A percentile compares a stretch with the other conserved stretches of the same genome.
These are phyloP conservation scores for Heliconius hortense DNA, from an alignment of 2,888 invertebrate species.

Conservation along the genomic window DNA sequence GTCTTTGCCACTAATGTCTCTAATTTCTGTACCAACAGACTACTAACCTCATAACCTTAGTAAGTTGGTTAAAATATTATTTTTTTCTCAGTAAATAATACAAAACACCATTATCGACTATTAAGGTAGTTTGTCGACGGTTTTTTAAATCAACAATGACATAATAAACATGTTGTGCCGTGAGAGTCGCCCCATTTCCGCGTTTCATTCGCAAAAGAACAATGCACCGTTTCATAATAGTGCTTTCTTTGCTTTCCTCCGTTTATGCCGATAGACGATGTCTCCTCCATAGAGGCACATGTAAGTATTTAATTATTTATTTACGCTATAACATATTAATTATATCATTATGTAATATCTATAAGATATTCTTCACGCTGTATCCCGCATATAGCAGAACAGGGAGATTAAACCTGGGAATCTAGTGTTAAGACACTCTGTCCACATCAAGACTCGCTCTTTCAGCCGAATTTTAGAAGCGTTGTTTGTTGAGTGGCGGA, in stretches of 20 bases:
- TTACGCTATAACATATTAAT: not conserved
- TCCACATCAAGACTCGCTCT: no score
- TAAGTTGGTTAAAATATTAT: no score
- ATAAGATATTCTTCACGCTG: no score
- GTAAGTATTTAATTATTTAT: constrained; percentile 50
- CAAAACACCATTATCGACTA: not conserved
- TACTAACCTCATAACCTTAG: no score
- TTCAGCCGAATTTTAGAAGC: no score
- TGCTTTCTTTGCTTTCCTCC: constrained; percentile 47
- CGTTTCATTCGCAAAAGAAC: constrained; percentile 44
- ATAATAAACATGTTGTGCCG: constrained; percentile 38
- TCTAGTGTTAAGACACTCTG: no score
- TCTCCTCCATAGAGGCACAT: constrained; percentile 51
- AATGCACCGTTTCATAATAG: constrained; percentile 50
- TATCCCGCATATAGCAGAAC: no score
- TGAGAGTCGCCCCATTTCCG: constrained; percentile 48
- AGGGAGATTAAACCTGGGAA: no score
- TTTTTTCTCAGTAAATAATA: not conserved
- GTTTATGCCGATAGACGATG: constrained; percentile 51
- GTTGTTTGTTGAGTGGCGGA: no score
- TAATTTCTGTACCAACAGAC: no score
- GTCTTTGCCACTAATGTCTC: no score
- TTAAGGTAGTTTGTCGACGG: constrained; percentile 3
- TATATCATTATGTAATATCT: not conserved
- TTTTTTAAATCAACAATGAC: constrained; percentile 25